phyloP scores from a whole-genome alignment of 2,113 vertebrate genomes.

The Phyllostomus discolor region DNA sequence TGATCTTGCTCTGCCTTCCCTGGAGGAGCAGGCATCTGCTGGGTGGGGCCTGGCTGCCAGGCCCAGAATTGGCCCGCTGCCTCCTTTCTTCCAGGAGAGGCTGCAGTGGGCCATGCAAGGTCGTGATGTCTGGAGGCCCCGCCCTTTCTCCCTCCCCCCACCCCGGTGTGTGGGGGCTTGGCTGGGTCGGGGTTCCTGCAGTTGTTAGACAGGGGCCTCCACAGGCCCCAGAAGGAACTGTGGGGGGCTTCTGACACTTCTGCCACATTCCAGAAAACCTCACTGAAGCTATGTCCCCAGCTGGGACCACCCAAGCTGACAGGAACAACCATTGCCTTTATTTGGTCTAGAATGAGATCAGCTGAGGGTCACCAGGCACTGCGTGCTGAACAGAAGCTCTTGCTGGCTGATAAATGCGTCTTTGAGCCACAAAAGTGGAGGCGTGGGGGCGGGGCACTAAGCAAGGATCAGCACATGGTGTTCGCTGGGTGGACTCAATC shows the following conservation, averaged over 20 bases:
- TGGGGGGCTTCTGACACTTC: neutral
- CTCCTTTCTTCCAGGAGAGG: constrained; percentile 1
- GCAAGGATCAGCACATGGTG: accelerated
- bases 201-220: neutral
- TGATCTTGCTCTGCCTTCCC: constrained; percentile 1
- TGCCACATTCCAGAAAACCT: neutral
- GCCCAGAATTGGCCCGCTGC: neutral
- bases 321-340: neutral
- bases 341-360: neutral
- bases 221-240: neutral
- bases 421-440: neutral
- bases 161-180: neutral
- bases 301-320: neutral
- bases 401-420: neutral
- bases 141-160: neutral
- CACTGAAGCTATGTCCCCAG: neutral
- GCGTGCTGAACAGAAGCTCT: neutral
- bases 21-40: neutral
- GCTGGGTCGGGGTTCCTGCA: neutral
- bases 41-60: constrained; percentile 1
- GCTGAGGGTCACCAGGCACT: neutral
- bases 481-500: neutral
- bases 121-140: neutral
- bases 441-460: accelerated
- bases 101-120: accelerated